Evolutionary conservation across 2,113 vertebrate genomes (phyloP).

Genomic region (Dasyurus viverrinus): DNA sequence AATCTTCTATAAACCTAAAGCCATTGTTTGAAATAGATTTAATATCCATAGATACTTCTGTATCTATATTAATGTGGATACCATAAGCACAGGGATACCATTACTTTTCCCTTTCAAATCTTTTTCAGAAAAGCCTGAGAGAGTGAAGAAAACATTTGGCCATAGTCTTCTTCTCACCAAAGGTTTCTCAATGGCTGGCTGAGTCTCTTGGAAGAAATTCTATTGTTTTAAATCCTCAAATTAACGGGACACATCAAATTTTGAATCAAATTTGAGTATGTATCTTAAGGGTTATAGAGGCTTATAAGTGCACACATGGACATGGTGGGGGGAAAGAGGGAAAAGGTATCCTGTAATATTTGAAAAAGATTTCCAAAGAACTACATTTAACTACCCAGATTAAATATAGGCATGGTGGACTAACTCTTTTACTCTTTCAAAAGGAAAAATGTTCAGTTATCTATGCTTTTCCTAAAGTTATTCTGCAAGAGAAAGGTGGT

Average conservation of each 20-base stretch:
- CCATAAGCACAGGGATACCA: neutral
- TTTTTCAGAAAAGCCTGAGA: neutral
- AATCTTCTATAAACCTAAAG: neutral
- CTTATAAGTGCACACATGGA: neutral
- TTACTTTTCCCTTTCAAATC: too few relatives aligned
- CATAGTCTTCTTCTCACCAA: neutral
- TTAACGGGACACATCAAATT: neutral
- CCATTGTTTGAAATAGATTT: neutral
- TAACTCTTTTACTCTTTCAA: neutral
- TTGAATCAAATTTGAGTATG: neutral
- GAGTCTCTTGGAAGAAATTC: neutral
- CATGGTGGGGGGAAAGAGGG: neutral
- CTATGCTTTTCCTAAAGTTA: slow-evolving; percentile 7
- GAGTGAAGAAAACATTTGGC: neutral
- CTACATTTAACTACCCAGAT: neutral
- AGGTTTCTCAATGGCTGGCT: neutral
- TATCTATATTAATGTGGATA: neutral
- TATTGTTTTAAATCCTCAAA: neutral
- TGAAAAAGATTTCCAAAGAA: neutral
- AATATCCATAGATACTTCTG: neutral
- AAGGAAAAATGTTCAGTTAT: neutral
- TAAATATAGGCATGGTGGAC: neutral
- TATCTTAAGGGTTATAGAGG: neutral
- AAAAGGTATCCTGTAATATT: neutral
- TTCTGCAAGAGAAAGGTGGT: neutral